A percentile compares a stretch with the other conserved stretches of the same genome.
Evolutionary conservation across 2,113 vertebrate genomes (phyloP).

Genomic region (Chaetura pelagica): DNA sequence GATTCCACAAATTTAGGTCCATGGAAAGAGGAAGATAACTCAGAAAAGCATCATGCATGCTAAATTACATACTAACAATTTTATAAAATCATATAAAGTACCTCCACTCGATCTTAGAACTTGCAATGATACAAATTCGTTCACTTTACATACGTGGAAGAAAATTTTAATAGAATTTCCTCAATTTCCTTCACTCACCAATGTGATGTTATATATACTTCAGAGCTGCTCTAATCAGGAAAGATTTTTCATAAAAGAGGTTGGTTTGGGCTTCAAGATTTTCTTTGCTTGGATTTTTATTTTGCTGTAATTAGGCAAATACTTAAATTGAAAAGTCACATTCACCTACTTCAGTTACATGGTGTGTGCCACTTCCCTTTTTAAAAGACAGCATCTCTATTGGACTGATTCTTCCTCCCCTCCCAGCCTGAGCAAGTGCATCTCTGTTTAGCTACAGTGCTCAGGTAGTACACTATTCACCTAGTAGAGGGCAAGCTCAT

Average conservation of each 20-base stretch:
- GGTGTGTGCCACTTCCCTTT: background rate
- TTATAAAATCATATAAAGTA: background rate
- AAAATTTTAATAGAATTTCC: background rate
- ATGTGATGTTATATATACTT: background rate
- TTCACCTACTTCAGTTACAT: background rate
- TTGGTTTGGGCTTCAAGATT: background rate
- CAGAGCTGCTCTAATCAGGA: slow-evolving; percentile 54
- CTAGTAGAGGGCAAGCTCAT: background rate
- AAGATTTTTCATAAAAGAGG: slow-evolving; percentile 26
- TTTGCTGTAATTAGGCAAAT: background rate
- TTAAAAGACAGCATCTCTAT: background rate
- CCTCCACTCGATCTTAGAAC: background rate
- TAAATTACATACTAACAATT: background rate
- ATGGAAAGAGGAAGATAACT: background rate
- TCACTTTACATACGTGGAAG: background rate
- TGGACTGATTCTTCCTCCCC: background rate
- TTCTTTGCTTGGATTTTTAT: background rate
- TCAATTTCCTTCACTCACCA: background rate
- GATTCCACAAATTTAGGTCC: background rate
- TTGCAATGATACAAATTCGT: background rate
- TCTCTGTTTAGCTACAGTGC: background rate
- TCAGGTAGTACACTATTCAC: background rate
- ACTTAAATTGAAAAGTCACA: background rate
- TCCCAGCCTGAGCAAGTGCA: background rate
- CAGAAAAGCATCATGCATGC: background rate